Percentiles rank a stretch among this genome's conserved stretches.
Conservation (phyloP, 2,113 vertebrate genomes). For the Pseudopodoces humilis region DNA sequence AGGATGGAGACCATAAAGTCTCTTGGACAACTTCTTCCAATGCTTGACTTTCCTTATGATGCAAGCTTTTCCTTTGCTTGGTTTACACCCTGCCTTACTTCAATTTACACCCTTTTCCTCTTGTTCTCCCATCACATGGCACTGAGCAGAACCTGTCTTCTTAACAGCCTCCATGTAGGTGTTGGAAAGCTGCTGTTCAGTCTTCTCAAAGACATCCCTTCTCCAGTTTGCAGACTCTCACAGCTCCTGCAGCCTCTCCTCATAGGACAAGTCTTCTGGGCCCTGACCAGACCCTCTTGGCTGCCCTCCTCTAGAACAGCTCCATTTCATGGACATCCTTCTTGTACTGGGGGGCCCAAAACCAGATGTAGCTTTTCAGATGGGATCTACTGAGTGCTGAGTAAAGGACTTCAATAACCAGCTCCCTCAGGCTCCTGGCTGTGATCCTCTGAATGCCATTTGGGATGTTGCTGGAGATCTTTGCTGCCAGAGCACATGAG, state of each 20-base stretch:
- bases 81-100: neutral
- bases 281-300: neutral
- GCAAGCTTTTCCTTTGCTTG: neutral
- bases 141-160: neutral
- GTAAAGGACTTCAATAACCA: neutral
- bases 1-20: neutral
- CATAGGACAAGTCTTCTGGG: neutral
- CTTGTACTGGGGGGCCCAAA: neutral
- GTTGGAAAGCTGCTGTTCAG: neutral
- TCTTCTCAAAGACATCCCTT: neutral
- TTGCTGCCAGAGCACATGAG: neutral
- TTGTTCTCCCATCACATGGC: neutral
- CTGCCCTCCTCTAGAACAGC: neutral
- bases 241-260: neutral
- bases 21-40: neutral
- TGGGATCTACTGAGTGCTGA: neutral
- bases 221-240: neutral
- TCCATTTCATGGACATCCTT: neutral
- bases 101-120: rapidly evolving
- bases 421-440: neutral
- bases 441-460: neutral
- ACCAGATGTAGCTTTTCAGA: neutral
- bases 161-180: neutral
- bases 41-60: neutral
- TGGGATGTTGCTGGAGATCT: neutral